phyloP scores from a whole-genome alignment of 2,113 vertebrate species.

The Aegithalos caudatus region DNA sequence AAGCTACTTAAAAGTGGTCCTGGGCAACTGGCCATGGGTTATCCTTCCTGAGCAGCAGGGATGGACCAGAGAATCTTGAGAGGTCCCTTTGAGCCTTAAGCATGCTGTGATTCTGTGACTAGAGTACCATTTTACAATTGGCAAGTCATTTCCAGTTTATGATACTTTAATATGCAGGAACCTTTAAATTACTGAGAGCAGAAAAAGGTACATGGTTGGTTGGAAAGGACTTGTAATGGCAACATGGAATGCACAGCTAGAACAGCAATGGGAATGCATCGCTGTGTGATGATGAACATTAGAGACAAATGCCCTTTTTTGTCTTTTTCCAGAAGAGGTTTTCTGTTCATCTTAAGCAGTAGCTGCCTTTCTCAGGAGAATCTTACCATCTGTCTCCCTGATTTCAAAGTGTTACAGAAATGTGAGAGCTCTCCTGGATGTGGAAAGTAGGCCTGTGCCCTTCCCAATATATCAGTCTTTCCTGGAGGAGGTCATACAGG shows the following conservation, averaged over 20 bases:
- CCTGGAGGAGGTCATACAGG: not conserved
- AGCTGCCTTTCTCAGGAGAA: not conserved
- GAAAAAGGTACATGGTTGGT: not conserved
- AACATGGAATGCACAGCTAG: not conserved
- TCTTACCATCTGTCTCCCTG: not conserved
- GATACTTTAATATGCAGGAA: not conserved
- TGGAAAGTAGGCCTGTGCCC: not conserved
- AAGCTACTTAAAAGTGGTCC: not conserved
- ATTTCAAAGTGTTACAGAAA: not conserved
- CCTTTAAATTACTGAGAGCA: not conserved
- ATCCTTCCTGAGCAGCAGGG: not conserved
- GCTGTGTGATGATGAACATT: accelerated
- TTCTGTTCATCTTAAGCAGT: not conserved
- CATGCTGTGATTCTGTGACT: not conserved
- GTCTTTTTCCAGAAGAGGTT: not conserved
- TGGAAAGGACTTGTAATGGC: not conserved
- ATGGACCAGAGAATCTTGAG: not conserved
- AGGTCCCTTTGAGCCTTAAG: not conserved
- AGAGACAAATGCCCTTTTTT: not conserved
- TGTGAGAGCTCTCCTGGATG: not conserved
- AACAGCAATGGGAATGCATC: accelerated
- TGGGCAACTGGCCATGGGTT: not conserved
- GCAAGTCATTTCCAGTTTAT: not conserved
- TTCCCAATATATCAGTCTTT: not conserved
- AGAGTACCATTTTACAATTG: not conserved